Percentiles rank a stretch among this genome's conserved stretches.
These are phyloP conservation scores for Petaurus breviceps DNA, from an alignment of 2,113 vertebrate species.

Conservation along the genomic window DNA sequence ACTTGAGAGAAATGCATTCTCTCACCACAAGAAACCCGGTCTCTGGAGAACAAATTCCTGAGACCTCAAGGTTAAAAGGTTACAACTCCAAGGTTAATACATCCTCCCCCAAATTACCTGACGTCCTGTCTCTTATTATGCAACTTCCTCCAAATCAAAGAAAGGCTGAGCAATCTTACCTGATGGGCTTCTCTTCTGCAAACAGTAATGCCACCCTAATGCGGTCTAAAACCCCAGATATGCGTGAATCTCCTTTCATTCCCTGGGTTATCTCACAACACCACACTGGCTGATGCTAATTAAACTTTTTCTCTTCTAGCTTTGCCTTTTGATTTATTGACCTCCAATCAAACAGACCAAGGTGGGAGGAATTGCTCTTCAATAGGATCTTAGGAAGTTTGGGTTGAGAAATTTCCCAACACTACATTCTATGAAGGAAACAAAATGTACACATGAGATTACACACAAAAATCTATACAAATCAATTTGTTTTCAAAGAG, in stretches of 20 bases:
- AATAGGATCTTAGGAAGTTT: not conserved
- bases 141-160: not conserved
- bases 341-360: not conserved
- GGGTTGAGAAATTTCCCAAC: not conserved
- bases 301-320: not conserved
- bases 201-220: not conserved
- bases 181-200: not conserved
- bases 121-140: not conserved
- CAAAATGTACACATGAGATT: not conserved
- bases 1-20: not conserved
- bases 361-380: not conserved
- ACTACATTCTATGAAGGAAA: not conserved
- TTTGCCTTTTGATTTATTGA: not conserved
- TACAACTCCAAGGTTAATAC: not conserved
- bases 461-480: not conserved
- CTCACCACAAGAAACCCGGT: not conserved
- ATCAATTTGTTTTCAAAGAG: not conserved
- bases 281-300: not conserved
- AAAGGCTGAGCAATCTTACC: not conserved
- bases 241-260: not conserved
- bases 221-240: not conserved
- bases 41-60: not conserved
- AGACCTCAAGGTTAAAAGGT: not conserved
- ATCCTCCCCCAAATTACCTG: not conserved
- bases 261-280: not conserved